Evolutionary conservation across 2,113 vertebrate genomes (phyloP).

Genomic region (Triplophysa siluroides): DNA sequence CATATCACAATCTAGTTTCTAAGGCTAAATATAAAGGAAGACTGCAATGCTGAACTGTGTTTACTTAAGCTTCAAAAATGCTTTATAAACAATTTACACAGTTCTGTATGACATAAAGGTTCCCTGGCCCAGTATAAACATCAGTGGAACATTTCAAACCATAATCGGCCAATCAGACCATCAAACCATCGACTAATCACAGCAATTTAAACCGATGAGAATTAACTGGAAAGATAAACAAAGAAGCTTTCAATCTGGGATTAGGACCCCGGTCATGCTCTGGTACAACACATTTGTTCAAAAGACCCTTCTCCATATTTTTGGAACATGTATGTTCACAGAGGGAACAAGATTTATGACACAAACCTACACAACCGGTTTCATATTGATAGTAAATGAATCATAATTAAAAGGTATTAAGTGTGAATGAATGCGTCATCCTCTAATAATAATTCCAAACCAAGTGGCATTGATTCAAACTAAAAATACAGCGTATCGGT

Average conservation of each 20-base stretch:
- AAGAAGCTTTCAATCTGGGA: background rate
- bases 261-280: background rate
- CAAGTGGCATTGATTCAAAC: too few species aligned
- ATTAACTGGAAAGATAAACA: conserved; percentile 8
- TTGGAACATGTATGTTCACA: background rate
- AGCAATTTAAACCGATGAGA: conserved; percentile 9
- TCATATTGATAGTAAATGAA: too few species aligned
- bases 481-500: too few species aligned
- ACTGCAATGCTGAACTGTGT: too few species aligned
- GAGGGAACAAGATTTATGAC: background rate
- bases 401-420: too few species aligned
- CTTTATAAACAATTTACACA: too few species aligned
- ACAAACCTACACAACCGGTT: background rate
- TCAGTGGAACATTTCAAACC: background rate
- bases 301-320: too few species aligned
- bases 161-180: background rate
- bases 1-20: too few species aligned
- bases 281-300: background rate
- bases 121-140: conserved; percentile 3
- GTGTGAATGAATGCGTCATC: background rate
- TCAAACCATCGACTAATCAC: conserved; percentile 15
- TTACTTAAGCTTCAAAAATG: too few species aligned
- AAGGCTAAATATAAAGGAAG: too few species aligned
- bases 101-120: background rate
- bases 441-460: background rate